These are phyloP conservation scores for Drosophila algonquin DNA, from an alignment of 2,888 invertebrate species.

Conservation along the genomic window DNA sequence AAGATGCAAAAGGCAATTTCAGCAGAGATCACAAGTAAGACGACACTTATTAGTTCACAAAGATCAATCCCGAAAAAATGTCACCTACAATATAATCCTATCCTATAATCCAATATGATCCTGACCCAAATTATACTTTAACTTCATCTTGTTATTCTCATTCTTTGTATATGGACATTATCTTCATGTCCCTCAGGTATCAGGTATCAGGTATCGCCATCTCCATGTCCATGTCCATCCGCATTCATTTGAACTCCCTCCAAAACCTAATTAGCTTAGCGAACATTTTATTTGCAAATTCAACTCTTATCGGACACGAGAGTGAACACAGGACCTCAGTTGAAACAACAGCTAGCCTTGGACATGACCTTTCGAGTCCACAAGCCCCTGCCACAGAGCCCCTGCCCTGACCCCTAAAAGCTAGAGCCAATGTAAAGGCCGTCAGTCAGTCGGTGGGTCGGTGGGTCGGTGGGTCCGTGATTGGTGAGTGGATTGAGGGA, in stretches of 20 bases:
- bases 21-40: too few relatives aligned
- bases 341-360: constrained; percentile 2
- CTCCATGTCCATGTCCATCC: too few relatives aligned
- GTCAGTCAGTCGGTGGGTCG: background rate
- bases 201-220: too few relatives aligned
- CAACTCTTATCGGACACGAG: constrained; percentile 20
- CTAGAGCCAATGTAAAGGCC: background rate
- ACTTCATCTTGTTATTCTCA: background rate
- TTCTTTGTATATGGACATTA: background rate
- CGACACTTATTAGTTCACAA: too few relatives aligned
- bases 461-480: too few relatives aligned
- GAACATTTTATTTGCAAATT: constrained; percentile 30
- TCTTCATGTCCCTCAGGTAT: too few relatives aligned
- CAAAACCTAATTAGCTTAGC: constrained; percentile 34
- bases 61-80: too few relatives aligned
- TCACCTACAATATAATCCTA: too few relatives aligned
- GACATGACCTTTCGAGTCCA: constrained; percentile 2
- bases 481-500: too few relatives aligned
- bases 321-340: background rate
- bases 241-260: constrained; percentile 2
- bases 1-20: too few relatives aligned
- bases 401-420: background rate
- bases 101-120: too few relatives aligned
- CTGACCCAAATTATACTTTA: too few relatives aligned
- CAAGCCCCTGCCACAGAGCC: background rate